Evolutionary conservation across 1,140 invertebrate genomes (phyloP).

Genomic region (Cyclina sinensis): DNA sequence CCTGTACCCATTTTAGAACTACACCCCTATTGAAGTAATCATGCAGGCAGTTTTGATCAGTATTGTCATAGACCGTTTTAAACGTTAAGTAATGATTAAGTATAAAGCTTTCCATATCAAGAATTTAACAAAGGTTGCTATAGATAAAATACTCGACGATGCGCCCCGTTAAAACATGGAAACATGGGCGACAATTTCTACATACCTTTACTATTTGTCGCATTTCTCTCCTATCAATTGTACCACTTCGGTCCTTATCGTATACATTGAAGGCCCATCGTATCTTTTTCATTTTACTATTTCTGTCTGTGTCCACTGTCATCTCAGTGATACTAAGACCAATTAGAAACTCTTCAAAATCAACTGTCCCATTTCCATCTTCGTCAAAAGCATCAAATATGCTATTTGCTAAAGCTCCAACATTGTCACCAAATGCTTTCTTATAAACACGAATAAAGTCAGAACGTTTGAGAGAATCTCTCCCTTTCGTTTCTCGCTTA

Average conservation of each 20-base stretch:
- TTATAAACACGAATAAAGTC: constrained; percentile 60
- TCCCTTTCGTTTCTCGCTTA: not conserved
- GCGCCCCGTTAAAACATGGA: no score
- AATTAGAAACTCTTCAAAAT: constrained; percentile 59
- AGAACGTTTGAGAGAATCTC: not conserved
- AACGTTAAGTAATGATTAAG: no score
- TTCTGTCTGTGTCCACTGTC: not conserved
- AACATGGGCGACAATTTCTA: no score
- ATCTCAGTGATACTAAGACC: constrained; percentile 51
- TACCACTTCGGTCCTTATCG: constrained; percentile 54
- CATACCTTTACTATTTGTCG: constrained; percentile 48
- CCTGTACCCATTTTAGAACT: no score
- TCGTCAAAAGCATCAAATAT: constrained; percentile 57
- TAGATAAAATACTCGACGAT: no score
- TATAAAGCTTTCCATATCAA: no score
- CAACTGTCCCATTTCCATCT: constrained; percentile 24
- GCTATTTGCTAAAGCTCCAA: not conserved
- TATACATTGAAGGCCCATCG: constrained; percentile 60
- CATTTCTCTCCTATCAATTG: constrained; percentile 56
- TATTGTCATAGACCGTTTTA: no score
- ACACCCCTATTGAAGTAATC: no score
- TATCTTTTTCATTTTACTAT: constrained; percentile 10
- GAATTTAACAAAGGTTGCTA: no score
- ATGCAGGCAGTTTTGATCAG: no score
- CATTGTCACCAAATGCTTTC: constrained; percentile 33